Base-by-base conservation (phyloP, 2,888 invertebrate species). In the Pristionchus japonicus region DNA sequence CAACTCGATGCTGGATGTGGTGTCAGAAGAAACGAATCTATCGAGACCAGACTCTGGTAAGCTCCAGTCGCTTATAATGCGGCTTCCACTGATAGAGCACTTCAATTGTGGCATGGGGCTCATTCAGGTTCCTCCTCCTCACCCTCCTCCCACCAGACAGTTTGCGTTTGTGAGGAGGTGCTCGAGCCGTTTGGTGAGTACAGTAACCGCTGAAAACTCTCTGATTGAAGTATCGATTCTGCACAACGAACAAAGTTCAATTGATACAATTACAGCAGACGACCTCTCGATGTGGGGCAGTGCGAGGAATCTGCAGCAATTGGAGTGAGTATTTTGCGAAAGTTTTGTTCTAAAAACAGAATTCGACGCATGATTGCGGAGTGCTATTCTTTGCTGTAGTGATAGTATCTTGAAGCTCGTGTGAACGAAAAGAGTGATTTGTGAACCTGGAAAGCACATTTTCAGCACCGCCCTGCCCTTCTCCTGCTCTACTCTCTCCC, bases 231-330 rank as follows among this genome's bases (percentile, higher is more conserved):
- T 9, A 7, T 13, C 2, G 11, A 34, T 34, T 70, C 13, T 34
- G n/a, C n/a, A n/a, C n/a, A n/a, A n/a, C n/a, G n/a, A n/a, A n/a
- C n/a, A n/a, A n/a, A n/a, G n/a, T n/a, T n/a, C 6, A 13, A 31
- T n/a, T 64, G n/a, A 11, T 31, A n/a, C n/a, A n/a, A 17, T 77
- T 77, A 9, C 43, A 77, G 77, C 77, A 0, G 77, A 77, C 43
- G 77, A 77, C 27, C 27, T 77, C 43, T 77, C 77, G 15, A 43
- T 77, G 77, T 77, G 77, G 77, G 77, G 77, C 23, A 77, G 77
- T 15, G 77, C 77, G 4, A 43, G 77, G 13, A 77, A 77, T 43
- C 43, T 77, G 77, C 43, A 40, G 43, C 43, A 23, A 43, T 27
- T 77, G 13, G 43, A 77, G 77, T 77, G 77, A 77, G 77, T 64